phyloP scores from a whole-genome alignment of 2,797 vertebrate genomes.

The Otus scops region DNA sequence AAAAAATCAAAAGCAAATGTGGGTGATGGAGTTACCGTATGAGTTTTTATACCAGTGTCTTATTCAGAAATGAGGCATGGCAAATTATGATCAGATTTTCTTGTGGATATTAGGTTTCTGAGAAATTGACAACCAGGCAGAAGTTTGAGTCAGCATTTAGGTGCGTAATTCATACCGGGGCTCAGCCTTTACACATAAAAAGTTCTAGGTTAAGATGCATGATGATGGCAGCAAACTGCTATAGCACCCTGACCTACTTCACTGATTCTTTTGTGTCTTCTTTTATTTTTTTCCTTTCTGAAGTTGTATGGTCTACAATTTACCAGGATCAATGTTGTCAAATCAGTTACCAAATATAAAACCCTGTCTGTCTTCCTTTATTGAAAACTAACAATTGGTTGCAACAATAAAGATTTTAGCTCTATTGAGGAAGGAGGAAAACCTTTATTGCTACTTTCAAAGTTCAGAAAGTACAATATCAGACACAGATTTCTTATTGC shows the following conservation, averaged over 20 bases:
- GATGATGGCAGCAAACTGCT: background rate
- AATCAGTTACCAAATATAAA: background rate
- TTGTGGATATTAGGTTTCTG: background rate
- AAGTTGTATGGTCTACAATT: background rate
- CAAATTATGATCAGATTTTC: background rate
- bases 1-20: background rate
- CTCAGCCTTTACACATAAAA: background rate
- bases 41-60: background rate
- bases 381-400: background rate
- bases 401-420: background rate
- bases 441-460: background rate
- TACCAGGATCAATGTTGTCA: background rate
- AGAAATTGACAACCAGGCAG: background rate
- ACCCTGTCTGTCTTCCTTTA: background rate
- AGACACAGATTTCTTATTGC: background rate
- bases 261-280: background rate
- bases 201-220: background rate
- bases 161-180: rapidly evolving
- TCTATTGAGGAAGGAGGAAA: background rate
- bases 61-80: background rate
- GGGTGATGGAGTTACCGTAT: background rate
- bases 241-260: background rate
- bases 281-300: background rate
- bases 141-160: background rate
- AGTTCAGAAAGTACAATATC: background rate